Percentiles rank a stretch among this genome's conserved stretches.
Evolutionary conservation across 1,140 invertebrate species (phyloP).

Genomic region (Notospermus geniculatus): DNA sequence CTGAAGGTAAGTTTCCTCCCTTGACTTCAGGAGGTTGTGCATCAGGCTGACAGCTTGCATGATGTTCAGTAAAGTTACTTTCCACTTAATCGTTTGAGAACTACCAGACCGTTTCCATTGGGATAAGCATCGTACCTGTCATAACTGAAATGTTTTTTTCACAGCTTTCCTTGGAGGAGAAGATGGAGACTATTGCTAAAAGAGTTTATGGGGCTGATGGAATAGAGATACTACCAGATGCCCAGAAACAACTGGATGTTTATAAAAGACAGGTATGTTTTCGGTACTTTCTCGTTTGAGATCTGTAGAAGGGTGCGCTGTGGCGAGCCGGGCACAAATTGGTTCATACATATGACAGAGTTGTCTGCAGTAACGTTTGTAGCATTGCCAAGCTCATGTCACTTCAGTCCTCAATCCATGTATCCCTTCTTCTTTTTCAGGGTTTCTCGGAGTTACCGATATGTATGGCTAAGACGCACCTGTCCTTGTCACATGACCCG

Average conservation of each 20-base stretch:
- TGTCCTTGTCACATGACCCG: conserved; percentile 88
- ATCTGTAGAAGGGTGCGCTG: too few species aligned
- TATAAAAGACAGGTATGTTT: conserved; percentile 66
- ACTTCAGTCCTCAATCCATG: conserved; percentile 5
- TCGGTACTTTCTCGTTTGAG: too few species aligned
- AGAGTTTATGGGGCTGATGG: conserved; percentile 95
- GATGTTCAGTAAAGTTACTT: neutral
- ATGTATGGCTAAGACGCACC: conserved; percentile 98
- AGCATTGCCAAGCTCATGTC: neutral
- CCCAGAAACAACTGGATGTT: conserved; percentile 66
- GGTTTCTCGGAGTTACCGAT: conserved; percentile 90
- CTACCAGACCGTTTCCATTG: too few species aligned
- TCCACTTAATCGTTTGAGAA: neutral
- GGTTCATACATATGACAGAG: neutral
- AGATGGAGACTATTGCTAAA: conserved; percentile 85
- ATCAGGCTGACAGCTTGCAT: neutral
- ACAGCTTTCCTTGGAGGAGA: conserved; percentile 72
- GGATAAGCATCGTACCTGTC: conserved; percentile 9
- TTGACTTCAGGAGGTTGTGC: neutral
- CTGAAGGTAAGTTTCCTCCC: conserved; percentile 62
- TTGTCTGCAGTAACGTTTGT: neutral
- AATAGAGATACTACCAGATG: conserved; percentile 68
- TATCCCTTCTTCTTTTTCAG: conserved; percentile 56
- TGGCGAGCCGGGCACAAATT: too few species aligned
- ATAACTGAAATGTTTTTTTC: conserved; percentile 14